Evolutionary conservation across 1,140 invertebrate genomes (phyloP).

Genomic region (Drosophila erecta): DNA sequence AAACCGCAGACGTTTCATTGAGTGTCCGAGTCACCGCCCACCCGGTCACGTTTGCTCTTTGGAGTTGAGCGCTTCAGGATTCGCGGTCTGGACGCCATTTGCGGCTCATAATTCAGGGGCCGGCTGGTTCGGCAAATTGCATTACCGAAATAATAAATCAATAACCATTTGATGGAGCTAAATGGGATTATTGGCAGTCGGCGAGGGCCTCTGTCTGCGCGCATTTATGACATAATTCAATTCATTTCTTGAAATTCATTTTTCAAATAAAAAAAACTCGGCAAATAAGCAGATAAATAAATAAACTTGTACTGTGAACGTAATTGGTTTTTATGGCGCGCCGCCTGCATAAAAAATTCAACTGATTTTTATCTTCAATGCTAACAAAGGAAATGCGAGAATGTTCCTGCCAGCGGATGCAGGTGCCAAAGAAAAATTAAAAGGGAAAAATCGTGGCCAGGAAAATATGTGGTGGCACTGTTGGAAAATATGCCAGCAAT

Average conservation of each 20-base stretch:
- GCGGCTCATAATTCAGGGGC: slow-evolving; percentile 39
- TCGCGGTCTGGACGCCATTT: slow-evolving; percentile 42
- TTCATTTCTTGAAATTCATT: slow-evolving; percentile 68
- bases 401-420: slow-evolving; percentile 18
- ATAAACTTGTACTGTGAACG: slow-evolving; percentile 28
- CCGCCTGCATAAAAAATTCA: slow-evolving; percentile 59
- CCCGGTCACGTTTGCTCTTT: slow-evolving; percentile 39
- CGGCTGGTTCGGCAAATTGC: slow-evolving; percentile 54
- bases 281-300: slow-evolving; percentile 31
- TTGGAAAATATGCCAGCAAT: slow-evolving; percentile 24
- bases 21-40: slow-evolving; percentile 28
- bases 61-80: slow-evolving; percentile 3
- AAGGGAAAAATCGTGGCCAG: background rate
- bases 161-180: slow-evolving; percentile 68
- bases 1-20: slow-evolving; percentile 57
- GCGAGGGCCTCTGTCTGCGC: slow-evolving; percentile 35
- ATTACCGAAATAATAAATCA: slow-evolving; percentile 82
- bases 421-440: slow-evolving; percentile 42
- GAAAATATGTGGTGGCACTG: background rate
- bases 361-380: slow-evolving; percentile 50
- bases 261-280: slow-evolving; percentile 33
- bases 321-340: slow-evolving; percentile 65
- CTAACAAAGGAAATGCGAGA: slow-evolving; percentile 32
- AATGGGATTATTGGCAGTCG: slow-evolving; percentile 74
- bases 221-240: slow-evolving; percentile 73